Conservation (phyloP, 2,888 invertebrate genomes). For the Trichacis sp. region DNA sequence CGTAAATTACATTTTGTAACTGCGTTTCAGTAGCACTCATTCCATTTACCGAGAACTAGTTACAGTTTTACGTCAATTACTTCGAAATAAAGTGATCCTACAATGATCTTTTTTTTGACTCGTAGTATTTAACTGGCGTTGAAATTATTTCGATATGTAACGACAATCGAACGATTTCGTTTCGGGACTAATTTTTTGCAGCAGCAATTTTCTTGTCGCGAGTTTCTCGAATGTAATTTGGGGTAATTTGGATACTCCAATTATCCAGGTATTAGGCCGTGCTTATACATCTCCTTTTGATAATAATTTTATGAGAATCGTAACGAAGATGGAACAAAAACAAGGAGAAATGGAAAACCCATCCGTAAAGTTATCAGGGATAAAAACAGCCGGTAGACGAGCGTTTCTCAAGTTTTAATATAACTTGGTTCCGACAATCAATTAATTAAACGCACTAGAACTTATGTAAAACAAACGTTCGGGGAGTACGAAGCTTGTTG, state of each 20-base stretch:
- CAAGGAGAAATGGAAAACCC: slow-evolving; percentile 2
- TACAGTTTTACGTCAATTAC: background rate
- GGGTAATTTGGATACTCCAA: background rate
- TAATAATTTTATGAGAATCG: slow-evolving; percentile 8
- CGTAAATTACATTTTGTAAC: background rate
- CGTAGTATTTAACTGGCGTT: background rate
- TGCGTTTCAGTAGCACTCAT: background rate
- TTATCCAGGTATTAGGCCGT: background rate
- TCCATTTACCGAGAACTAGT: background rate
- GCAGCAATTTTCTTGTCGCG: background rate
- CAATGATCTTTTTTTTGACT: background rate
- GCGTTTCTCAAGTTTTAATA: slow-evolving; percentile 38
- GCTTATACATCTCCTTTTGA: background rate
- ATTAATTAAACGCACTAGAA: slow-evolving; percentile 38
- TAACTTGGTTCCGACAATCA: slow-evolving; percentile 42
- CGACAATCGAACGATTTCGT: too few species aligned
- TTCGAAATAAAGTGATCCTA: background rate
- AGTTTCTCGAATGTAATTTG: background rate
- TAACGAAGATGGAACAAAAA: slow-evolving; percentile 7
- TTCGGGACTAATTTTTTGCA: too few species aligned
- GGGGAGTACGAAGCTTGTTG: slow-evolving; percentile 5
- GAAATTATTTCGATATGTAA: slow-evolving; percentile 2
- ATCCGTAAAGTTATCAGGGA: slow-evolving; percentile 1
- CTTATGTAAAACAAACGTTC: slow-evolving; percentile 41
- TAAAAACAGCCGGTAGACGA: slow-evolving; percentile 3